Evolutionary conservation across 2,797 vertebrate genomes (phyloP).

Genomic region (Ataeniobius toweri): DNA sequence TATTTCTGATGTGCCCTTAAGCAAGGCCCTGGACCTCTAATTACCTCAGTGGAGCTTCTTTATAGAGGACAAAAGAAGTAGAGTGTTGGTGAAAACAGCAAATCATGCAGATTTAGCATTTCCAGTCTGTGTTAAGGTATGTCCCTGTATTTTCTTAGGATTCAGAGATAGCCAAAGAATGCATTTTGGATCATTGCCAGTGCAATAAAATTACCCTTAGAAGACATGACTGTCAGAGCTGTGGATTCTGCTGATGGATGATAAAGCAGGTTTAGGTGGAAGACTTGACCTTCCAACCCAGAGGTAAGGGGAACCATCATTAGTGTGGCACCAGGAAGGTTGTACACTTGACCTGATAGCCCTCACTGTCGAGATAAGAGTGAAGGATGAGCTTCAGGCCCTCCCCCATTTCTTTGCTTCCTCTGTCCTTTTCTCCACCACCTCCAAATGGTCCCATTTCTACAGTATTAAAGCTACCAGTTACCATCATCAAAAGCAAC

Average conservation of each 20-base stretch:
- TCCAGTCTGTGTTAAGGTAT: slow-evolving; percentile 7
- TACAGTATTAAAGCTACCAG: slow-evolving; percentile 13
- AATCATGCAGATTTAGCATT: slow-evolving; percentile 54
- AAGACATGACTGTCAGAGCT: slow-evolving; percentile 39
- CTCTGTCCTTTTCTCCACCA: slow-evolving; percentile 27
- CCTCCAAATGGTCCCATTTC: slow-evolving; percentile 7
- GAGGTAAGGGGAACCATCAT: slow-evolving; percentile 65
- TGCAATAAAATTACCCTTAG: slow-evolving; percentile 36
- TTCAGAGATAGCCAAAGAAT: slow-evolving; percentile 34
- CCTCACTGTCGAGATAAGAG: slow-evolving; percentile 75
- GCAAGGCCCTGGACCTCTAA: slow-evolving; percentile 54
- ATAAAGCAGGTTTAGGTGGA: slow-evolving; percentile 53
- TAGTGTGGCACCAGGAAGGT: slow-evolving; percentile 79
- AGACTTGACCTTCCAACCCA: slow-evolving; percentile 67
- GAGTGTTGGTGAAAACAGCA: slow-evolving; percentile 22
- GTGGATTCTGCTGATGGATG: slow-evolving; percentile 56
- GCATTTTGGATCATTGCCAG: slow-evolving; percentile 23
- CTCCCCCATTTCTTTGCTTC: slow-evolving; percentile 31
- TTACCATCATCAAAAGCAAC: slow-evolving; percentile 7
- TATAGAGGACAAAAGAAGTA: slow-evolving; percentile 38
- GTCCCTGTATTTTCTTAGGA: slow-evolving; percentile 16
- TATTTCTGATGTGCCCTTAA: slow-evolving; percentile 48
- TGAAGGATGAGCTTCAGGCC: slow-evolving; percentile 71
- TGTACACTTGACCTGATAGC: slow-evolving; percentile 71
- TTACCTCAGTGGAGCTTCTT: slow-evolving; percentile 47